Percentiles rank a stretch among this genome's conserved stretches.
phyloP scores from a whole-genome alignment of 2,113 vertebrate genomes.

The Syngnathoides biaculeatus region DNA sequence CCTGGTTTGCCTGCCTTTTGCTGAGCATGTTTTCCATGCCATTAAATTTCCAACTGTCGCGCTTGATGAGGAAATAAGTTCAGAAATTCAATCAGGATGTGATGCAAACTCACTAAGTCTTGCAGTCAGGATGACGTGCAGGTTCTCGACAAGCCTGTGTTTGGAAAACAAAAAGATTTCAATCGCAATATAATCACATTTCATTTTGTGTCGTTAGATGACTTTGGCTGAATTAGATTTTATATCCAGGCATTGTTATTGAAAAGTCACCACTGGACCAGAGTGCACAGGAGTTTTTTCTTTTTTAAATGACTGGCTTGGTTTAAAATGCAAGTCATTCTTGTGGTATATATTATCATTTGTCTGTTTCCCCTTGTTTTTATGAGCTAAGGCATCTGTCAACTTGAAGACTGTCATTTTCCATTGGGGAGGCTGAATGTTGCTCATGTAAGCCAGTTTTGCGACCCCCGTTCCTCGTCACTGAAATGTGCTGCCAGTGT shows the following conservation, averaged over 20 bases:
- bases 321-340: not conserved
- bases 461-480: too few species aligned
- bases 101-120: slow-evolving; percentile 19
- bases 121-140: slow-evolving; percentile 70
- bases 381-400: not conserved
- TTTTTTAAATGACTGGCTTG: not conserved
- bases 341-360: not conserved
- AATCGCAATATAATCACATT: not conserved
- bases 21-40: not conserved
- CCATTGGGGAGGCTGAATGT: too few species aligned
- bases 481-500: too few species aligned
- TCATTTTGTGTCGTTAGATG: not conserved
- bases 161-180: not conserved
- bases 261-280: not conserved
- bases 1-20: not conserved
- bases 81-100: slow-evolving; percentile 17
- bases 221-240: not conserved
- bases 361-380: not conserved
- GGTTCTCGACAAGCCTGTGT: not conserved
- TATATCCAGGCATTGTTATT: not conserved
- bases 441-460: too few species aligned
- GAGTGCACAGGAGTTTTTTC: not conserved
- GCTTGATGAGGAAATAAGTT: slow-evolving; percentile 43
- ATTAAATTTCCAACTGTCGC: slow-evolving; percentile 10
- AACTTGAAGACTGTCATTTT: too few species aligned